Percentiles rank a stretch among this genome's conserved stretches.
These are phyloP conservation scores for Elysia chlorotica DNA, from an alignment of 1,140 invertebrate genomes.

Conservation along the genomic window DNA sequence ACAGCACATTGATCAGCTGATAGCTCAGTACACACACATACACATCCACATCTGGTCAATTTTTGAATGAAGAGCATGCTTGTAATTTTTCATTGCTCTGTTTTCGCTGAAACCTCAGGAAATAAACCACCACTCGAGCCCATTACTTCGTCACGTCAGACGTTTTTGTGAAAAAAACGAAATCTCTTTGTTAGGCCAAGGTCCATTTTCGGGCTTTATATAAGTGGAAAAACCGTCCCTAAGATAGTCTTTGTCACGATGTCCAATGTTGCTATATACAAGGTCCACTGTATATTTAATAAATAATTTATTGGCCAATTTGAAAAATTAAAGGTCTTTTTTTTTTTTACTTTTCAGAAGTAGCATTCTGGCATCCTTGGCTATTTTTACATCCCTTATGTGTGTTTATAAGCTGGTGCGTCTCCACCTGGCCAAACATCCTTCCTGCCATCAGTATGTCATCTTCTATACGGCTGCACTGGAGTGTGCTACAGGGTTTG, in stretches of 20 bases:
- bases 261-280: neutral
- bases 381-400: constrained; percentile 62
- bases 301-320: neutral
- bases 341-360: constrained; percentile 47
- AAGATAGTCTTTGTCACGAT: neutral
- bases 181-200: neutral
- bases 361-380: constrained; percentile 61
- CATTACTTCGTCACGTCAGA: neutral
- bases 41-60: too few relatives aligned
- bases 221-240: neutral
- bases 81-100: too few relatives aligned
- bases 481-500: constrained; percentile 64
- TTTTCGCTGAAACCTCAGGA: too few relatives aligned
- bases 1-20: too few relatives aligned
- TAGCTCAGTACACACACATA: too few relatives aligned
- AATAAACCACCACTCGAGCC: too few relatives aligned
- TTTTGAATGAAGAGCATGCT: too few relatives aligned
- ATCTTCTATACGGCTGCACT: constrained; percentile 66
- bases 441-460: constrained; percentile 65
- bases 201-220: neutral
- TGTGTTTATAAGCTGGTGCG: constrained; percentile 63
- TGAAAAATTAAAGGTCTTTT: neutral
- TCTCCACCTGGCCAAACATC: constrained; percentile 64
- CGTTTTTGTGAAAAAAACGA: neutral
- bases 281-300: neutral